phyloP scores from a whole-genome alignment of 1,140 invertebrate species.

The Meloidogyne floridensis region DNA sequence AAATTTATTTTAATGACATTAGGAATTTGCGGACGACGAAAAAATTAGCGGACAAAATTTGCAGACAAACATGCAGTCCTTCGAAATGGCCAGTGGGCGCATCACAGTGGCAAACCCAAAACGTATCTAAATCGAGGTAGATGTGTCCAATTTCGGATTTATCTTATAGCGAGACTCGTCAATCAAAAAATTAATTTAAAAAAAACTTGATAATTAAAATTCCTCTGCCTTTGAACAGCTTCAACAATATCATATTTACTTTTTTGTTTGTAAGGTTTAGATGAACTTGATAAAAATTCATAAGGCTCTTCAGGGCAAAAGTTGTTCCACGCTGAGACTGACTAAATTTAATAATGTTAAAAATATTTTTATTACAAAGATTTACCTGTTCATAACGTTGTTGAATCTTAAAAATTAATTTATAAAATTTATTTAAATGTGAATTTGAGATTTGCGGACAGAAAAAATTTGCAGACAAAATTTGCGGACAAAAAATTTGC shows the following conservation, averaged over 20 bases:
- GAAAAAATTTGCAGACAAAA: background rate
- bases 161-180: too few species aligned
- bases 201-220: conserved; percentile 67
- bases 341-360: conserved; percentile 31
- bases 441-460: background rate
- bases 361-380: too few species aligned
- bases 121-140: too few species aligned
- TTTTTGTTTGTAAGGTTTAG: conserved; percentile 50
- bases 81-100: too few species aligned
- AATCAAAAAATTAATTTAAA: conserved; percentile 54
- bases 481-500: too few species aligned
- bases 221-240: conserved; percentile 67
- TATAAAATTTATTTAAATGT: background rate
- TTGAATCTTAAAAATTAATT: conserved; percentile 53
- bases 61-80: too few species aligned
- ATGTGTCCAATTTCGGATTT: too few species aligned
- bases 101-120: too few species aligned
- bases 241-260: conserved; percentile 66
- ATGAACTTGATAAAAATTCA: conserved; percentile 50
- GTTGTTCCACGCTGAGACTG: conserved; percentile 61
- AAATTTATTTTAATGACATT: too few species aligned
- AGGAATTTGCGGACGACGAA: too few species aligned
- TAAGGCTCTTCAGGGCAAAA: conserved; percentile 64
- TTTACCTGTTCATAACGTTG: conserved; percentile 57
- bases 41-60: too few species aligned